Percentiles rank a stretch among this genome's conserved stretches.
Evolutionary conservation across 2,888 invertebrate genomes (phyloP).

Genomic region (Sarcophaga subvicina): DNA sequence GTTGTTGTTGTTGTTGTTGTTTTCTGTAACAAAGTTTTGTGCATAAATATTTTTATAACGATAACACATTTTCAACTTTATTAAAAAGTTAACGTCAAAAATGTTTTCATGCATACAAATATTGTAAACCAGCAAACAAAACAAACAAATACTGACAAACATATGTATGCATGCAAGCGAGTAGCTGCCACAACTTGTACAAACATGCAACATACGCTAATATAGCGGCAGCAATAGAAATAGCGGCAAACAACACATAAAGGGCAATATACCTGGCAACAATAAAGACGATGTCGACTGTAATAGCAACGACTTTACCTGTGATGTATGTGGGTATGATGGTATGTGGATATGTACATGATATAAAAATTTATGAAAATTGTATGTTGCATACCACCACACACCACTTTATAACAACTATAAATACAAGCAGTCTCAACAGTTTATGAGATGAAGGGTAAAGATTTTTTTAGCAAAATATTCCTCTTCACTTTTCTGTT

Average conservation of each 20-base stretch:
- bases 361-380: not conserved
- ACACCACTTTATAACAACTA: no score
- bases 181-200: not conserved
- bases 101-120: conserved; percentile 42
- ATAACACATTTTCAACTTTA: conserved; percentile 68
- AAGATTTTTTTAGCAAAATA: conserved; percentile 17
- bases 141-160: not conserved
- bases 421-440: not conserved
- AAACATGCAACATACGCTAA: not conserved
- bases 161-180: not conserved
- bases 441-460: conserved; percentile 56
- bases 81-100: conserved; percentile 67
- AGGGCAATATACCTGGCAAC: not conserved
- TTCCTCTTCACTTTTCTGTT: not conserved
- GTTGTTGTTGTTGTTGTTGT: not conserved
- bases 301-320: not conserved
- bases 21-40: conserved; percentile 14
- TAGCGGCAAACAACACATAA: not conserved
- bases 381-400: not conserved
- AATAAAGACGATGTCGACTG: not conserved
- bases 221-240: not conserved
- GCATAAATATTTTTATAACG: conserved; percentile 64
- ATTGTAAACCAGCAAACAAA: conserved; percentile 4
- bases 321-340: not conserved
- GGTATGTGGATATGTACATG: not conserved